Evolutionary conservation across 2,888 invertebrate species (phyloP), one percentile per base, ranked within the genome.

Genomic region (Cantharis nigra): DNA sequence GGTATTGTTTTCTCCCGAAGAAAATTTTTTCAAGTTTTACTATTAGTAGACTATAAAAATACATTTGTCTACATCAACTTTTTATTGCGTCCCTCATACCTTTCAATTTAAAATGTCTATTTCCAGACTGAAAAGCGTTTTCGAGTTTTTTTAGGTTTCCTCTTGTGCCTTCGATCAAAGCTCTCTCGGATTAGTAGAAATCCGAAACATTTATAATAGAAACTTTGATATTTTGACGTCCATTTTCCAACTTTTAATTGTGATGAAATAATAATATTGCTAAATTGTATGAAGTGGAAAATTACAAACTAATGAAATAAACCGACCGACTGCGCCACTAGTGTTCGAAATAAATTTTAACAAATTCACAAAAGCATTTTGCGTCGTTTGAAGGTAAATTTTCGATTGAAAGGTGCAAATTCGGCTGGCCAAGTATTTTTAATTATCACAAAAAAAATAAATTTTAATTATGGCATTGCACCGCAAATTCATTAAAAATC

Each of bases 401-500:
- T 20, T 20, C 20, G 20, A 20, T 20, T 3, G 20, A 3, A 3
- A 20, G 3, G 3, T 20, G 20, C 20, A 13, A 9, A n/a, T 49
- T 49, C n/a, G 49, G 3, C n/a, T 49, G 0, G n/a, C 16, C 9
- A 71, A 26, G 26, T 14, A 71, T 71, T 71, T 71, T 23, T 20
- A 63, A 18, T 75, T 70, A 69, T 26, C 49, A 14, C 26, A 69
- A 71, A 72, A 72, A n/a, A 63, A 49, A 49, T n/a, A 49, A 49
- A 49, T 49, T 49, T 9, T 49, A 49, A 49, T 49, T 49, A 9
- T 2, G 49, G 49, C 49, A 67, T 72, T 63, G 63, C 26, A 28
- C 18, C 33, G 63, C 69, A 74, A 73, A 76, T 71, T 69, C 71
- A 74, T 77, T 73, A 67, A 64, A 33, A 63, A n/a, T 30, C 63